These are phyloP conservation scores for Holothuria scabra DNA, from an alignment of 53 echinoderm and acorn worm genomes.

Conservation along the genomic window DNA sequence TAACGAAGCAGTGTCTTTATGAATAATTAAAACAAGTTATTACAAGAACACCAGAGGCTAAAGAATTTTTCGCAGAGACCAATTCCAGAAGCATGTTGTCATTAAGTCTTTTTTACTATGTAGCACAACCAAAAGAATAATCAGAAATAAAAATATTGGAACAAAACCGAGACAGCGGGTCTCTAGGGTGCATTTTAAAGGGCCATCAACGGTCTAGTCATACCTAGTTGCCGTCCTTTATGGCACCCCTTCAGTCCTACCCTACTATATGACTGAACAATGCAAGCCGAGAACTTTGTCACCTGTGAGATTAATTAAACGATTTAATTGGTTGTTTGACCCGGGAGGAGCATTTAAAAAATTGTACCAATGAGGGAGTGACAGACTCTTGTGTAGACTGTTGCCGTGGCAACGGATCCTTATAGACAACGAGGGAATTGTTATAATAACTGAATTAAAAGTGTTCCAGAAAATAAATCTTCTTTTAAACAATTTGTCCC, in stretches of 20 bases:
- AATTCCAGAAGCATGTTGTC: no score
- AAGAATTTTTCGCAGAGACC: no score
- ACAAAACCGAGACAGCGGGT: conserved; percentile 8
- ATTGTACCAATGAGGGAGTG: neutral
- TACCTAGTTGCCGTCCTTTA: neutral
- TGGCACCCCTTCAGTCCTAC: neutral
- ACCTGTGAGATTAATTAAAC: conserved; percentile 30
- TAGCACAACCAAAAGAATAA: no score
- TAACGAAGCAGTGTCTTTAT: no score
- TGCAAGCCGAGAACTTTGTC: neutral
- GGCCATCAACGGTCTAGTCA: neutral
- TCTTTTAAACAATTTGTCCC: no score
- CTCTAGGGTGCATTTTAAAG: conserved; percentile 12
- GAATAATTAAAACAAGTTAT: no score
- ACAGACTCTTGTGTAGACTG: conserved; percentile 18
- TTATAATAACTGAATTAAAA: no score
- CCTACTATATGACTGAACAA: neutral
- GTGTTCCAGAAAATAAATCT: no score
- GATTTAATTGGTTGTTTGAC: conserved; percentile 15
- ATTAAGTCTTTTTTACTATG: no score
- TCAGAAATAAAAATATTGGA: no score
- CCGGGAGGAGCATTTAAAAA: conserved; percentile 15
- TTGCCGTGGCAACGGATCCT: conserved; percentile 1
- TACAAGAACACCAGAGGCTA: no score
- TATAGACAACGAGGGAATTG: neutral